These are phyloP conservation scores for Ranitomeya imitator DNA, from an alignment of 2,113 vertebrate genomes.

Conservation along the genomic window DNA sequence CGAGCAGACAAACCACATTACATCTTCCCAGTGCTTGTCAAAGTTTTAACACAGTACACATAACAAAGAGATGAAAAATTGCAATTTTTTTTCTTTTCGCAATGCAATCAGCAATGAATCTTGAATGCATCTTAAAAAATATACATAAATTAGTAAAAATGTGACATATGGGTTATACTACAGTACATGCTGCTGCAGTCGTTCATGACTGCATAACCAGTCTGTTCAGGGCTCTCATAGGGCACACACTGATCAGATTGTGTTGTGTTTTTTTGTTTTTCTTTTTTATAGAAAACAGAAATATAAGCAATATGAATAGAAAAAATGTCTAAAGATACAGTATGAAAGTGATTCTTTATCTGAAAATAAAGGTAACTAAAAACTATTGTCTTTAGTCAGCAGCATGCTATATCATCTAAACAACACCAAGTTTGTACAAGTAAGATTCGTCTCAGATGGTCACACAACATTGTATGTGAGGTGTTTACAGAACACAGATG, in stretches of 20 bases:
- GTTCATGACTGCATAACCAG: slow-evolving; percentile 56
- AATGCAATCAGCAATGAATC: slow-evolving; percentile 58
- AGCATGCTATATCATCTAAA: slow-evolving; percentile 22
- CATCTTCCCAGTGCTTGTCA: slow-evolving; percentile 72
- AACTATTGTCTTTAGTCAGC: slow-evolving; percentile 43
- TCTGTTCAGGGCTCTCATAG: slow-evolving; percentile 68
- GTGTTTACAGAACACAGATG: background rate
- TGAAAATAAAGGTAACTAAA: slow-evolving; percentile 70
- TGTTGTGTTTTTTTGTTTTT: background rate
- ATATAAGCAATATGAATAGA: slow-evolving; percentile 53
- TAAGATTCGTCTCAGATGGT: background rate
- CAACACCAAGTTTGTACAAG: slow-evolving; percentile 21
- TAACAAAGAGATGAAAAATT: slow-evolving; percentile 64
- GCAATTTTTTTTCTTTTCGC: slow-evolving; percentile 61
- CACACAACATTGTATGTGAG: background rate
- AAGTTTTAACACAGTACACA: slow-evolving; percentile 66
- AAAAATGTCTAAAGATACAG: slow-evolving; percentile 67
- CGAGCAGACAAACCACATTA: slow-evolving; percentile 75
- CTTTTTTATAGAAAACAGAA: slow-evolving; percentile 40
- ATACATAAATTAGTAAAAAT: slow-evolving; percentile 59
- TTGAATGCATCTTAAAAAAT: slow-evolving; percentile 56
- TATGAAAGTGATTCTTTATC: slow-evolving; percentile 74
- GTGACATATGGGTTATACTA: slow-evolving; percentile 33
- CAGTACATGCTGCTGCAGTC: slow-evolving; percentile 53
- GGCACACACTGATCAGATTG: slow-evolving; percentile 63